Evolutionary conservation across 2,888 invertebrate species (phyloP).

Genomic region (Homarus gammarus): DNA sequence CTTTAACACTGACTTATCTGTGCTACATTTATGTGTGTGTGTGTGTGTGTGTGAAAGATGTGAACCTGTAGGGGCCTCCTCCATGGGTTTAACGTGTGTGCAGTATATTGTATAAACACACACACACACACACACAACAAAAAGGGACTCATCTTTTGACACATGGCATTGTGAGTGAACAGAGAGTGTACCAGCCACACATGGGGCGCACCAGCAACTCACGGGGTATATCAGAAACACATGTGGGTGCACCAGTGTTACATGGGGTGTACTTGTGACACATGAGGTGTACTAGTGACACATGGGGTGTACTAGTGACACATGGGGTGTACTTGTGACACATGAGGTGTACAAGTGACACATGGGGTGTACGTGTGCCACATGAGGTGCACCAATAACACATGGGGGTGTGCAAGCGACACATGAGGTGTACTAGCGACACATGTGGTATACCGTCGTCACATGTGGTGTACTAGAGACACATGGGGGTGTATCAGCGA

Average conservation of each 20-base stretch:
- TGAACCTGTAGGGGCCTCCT: no score
- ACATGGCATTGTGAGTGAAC: no score
- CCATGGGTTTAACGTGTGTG: no score
- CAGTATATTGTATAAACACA: no score
- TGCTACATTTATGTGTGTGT: no score
- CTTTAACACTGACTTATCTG: no score
- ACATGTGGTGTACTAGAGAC: background rate
- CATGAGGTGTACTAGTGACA: background rate
- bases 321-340: background rate
- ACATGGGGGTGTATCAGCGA: background rate
- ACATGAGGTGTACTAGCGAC: background rate
- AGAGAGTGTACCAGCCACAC: no score
- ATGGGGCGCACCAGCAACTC: no score
- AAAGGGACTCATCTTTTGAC: no score
- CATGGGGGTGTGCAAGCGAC: background rate
- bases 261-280: background rate
- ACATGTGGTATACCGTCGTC: background rate
- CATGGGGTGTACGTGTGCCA: background rate
- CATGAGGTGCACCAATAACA: conserved; percentile 2
- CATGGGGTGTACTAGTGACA: background rate
- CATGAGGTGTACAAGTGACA: background rate
- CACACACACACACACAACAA: no score
- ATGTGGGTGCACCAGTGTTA: background rate
- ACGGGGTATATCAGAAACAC: no score
- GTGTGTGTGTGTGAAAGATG: no score